phyloP scores from a whole-genome alignment of 1,140 invertebrate genomes.

The Aphis gossypii region DNA sequence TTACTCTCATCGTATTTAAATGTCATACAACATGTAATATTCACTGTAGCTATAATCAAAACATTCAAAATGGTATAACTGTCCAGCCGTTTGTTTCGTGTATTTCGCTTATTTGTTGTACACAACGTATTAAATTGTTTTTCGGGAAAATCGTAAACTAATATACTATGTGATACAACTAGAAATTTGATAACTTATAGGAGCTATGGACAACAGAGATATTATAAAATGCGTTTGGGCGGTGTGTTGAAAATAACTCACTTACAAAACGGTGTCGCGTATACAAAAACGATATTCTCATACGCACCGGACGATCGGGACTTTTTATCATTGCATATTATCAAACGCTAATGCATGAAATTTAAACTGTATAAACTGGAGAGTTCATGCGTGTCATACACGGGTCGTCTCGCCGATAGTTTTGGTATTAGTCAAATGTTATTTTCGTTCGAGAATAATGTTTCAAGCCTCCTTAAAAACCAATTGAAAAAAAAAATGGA shows the following conservation, averaged over 20 bases:
- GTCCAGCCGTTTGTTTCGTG: background rate
- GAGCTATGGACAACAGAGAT: background rate
- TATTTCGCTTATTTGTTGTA: background rate
- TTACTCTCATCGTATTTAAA: background rate
- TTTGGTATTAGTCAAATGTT: background rate
- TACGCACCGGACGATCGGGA: background rate
- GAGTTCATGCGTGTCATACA: background rate
- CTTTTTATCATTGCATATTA: background rate
- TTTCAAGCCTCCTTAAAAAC: background rate
- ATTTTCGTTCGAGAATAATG: too few relatives aligned
- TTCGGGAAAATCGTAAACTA: background rate
- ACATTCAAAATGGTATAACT: background rate
- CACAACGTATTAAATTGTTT: background rate
- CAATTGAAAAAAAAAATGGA: background rate
- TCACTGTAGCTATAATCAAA: background rate
- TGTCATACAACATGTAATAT: background rate
- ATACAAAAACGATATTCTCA: background rate
- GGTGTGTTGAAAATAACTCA: background rate
- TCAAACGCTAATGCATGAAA: background rate
- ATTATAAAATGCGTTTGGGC: background rate
- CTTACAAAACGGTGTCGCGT: background rate
- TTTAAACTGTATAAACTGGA: background rate
- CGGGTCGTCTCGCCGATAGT: background rate
- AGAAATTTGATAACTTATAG: background rate
- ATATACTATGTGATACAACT: background rate